These are phyloP conservation scores for Fragum whitleyi DNA, from an alignment of 2,888 invertebrate species.

Conservation along the genomic window DNA sequence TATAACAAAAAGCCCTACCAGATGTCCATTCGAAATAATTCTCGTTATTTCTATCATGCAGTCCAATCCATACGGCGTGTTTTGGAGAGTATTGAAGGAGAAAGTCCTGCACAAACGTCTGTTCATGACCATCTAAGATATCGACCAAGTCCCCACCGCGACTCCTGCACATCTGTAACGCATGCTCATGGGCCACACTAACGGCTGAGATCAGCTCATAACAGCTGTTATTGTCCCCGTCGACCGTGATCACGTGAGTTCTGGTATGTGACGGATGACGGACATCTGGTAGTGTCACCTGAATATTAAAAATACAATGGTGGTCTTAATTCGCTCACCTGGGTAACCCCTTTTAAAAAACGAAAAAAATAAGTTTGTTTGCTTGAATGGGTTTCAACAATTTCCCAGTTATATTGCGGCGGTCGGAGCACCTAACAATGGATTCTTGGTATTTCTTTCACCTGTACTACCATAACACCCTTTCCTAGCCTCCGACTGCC, in stretches of 20 bases:
- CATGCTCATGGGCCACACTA: slow-evolving; percentile 6
- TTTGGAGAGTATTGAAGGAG: slow-evolving; percentile 2
- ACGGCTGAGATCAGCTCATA: slow-evolving; percentile 22
- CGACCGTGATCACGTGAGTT: neutral
- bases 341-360: too few species aligned
- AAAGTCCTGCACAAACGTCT: slow-evolving; percentile 18
- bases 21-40: slow-evolving; percentile 37
- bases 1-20: too few species aligned
- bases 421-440: too few species aligned
- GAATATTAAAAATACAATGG: too few species aligned
- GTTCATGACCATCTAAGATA: slow-evolving; percentile 12
- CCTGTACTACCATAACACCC: too few species aligned
- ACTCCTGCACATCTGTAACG: neutral
- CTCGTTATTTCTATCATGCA: slow-evolving; percentile 19
- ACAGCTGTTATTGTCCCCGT: slow-evolving; percentile 14
- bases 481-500: too few species aligned
- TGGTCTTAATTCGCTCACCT: too few species aligned
- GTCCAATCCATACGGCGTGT: slow-evolving; percentile 33
- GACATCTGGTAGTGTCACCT: slow-evolving; percentile 9
- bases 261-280: neutral
- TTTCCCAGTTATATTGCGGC: too few species aligned
- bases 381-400: too few species aligned
- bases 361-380: too few species aligned
- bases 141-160: slow-evolving; percentile 25
- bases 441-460: too few species aligned